Conservation (phyloP, 2,888 invertebrate genomes). For the Lamproptera curius region DNA sequence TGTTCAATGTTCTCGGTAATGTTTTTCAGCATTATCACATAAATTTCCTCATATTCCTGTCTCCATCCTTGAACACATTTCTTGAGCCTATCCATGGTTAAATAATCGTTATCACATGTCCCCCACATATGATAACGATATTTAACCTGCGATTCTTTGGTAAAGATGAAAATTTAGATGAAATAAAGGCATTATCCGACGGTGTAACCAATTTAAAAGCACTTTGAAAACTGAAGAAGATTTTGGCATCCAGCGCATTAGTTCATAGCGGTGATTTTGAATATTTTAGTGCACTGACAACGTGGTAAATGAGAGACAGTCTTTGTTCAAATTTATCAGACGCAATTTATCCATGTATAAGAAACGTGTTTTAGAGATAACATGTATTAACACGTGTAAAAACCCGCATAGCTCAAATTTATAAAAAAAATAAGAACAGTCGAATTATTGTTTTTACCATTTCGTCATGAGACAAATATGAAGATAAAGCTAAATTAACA, state of each 20-base stretch:
- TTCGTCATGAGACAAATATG: constrained; percentile 32
- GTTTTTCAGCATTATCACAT: constrained; percentile 39
- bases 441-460: constrained; percentile 28
- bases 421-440: not conserved
- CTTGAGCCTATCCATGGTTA: constrained; percentile 33
- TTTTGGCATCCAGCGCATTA: constrained; percentile 35
- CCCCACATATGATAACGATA: constrained; percentile 34
- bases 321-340: constrained; percentile 17
- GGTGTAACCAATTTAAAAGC: constrained; percentile 32
- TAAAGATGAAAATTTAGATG: constrained; percentile 29
- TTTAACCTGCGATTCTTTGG: constrained; percentile 33
- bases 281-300: constrained; percentile 30
- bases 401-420: constrained; percentile 35
- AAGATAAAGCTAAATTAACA: constrained; percentile 30
- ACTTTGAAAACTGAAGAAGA: constrained; percentile 25
- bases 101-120: too few species aligned
- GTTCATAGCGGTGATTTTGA: constrained; percentile 26
- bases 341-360: constrained; percentile 28
- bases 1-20: constrained; percentile 33
- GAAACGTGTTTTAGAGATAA: too few species aligned
- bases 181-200: constrained; percentile 32
- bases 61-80: constrained; percentile 38
- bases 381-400: too few species aligned
- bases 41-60: constrained; percentile 34
- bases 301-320: constrained; percentile 30